A percentile compares a stretch with the other conserved stretches of the same genome.
These are phyloP conservation scores for Branchellion lobata DNA, from an alignment of 2,888 invertebrate genomes.

Conservation along the genomic window DNA sequence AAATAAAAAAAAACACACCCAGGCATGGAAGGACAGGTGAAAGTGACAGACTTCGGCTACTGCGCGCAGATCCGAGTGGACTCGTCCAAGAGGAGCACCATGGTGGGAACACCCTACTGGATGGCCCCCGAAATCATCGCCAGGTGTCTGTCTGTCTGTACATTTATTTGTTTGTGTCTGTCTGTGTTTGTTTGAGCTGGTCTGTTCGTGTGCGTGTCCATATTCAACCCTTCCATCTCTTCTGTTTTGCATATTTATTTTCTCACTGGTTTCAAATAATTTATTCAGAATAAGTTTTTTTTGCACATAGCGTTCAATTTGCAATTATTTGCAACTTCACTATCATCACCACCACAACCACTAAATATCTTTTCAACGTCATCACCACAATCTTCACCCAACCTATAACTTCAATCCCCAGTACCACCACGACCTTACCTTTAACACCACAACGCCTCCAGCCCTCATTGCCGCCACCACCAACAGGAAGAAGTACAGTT, in stretches of 20 bases:
- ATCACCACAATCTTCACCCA: no score
- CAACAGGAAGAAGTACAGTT: conserved; percentile 91
- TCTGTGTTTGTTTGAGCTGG: neutral
- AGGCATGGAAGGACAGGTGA: conserved; percentile 92
- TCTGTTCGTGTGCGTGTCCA: neutral
- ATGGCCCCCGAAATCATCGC: conserved; percentile 64
- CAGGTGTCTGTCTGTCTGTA: conserved; percentile 53
- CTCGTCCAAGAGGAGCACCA: conserved; percentile 96
- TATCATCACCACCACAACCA: no score
- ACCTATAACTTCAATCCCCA: no score
- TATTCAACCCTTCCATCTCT: neutral
- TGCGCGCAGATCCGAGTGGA: conserved; percentile 96
- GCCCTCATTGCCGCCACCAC: no score
- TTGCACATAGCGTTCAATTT: no score
- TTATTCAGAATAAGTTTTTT: no score
- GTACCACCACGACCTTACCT: no score
- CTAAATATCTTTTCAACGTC: no score
- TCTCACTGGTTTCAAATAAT: no score
- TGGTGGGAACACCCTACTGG: conserved; percentile 89
- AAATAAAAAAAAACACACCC: neutral
- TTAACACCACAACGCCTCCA: no score
- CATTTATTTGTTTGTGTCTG: neutral
- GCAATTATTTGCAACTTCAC: no score
- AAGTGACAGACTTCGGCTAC: conserved; percentile 97
- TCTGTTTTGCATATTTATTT: no score